A percentile compares a stretch with the other conserved stretches of the same genome.
phyloP scores from a whole-genome alignment of 2,797 vertebrate species.

The Avahi laniger region DNA sequence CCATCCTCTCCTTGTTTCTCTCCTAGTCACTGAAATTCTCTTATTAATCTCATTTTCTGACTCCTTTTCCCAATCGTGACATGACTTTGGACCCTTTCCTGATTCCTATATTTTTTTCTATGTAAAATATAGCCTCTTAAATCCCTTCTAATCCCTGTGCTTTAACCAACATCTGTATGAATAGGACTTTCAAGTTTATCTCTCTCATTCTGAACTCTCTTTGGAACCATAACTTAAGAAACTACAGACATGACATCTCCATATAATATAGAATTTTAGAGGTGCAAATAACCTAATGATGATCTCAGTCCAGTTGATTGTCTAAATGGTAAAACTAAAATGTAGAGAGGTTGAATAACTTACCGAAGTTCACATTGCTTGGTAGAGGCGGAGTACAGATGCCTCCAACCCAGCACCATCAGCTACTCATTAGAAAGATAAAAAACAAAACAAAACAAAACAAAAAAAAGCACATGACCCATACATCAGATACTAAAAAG shows the following conservation, averaged over 20 bases:
- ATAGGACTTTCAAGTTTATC: background rate
- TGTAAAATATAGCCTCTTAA: background rate
- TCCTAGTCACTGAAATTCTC: background rate
- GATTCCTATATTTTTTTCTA: background rate
- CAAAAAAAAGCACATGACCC: background rate
- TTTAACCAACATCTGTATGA: background rate
- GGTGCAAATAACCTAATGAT: background rate
- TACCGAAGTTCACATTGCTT: background rate
- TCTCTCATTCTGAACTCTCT: background rate
- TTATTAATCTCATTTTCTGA: background rate
- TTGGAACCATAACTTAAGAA: background rate
- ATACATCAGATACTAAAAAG: background rate
- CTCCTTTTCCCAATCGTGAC: background rate
- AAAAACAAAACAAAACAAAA: no score
- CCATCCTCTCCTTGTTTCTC: background rate
- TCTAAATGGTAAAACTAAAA: background rate
- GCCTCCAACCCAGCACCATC: background rate
- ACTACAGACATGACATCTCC: background rate
- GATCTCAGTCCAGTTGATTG: background rate
- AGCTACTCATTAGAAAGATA: background rate
- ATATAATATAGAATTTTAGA: background rate
- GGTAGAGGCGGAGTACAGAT: background rate
- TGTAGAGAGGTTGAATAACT: background rate
- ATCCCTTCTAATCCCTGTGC: background rate
- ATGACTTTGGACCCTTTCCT: background rate